These are phyloP conservation scores for Palythoa caribaeorum DNA, from an alignment of 92 coral and sea anemone species.

Conservation along the genomic window DNA sequence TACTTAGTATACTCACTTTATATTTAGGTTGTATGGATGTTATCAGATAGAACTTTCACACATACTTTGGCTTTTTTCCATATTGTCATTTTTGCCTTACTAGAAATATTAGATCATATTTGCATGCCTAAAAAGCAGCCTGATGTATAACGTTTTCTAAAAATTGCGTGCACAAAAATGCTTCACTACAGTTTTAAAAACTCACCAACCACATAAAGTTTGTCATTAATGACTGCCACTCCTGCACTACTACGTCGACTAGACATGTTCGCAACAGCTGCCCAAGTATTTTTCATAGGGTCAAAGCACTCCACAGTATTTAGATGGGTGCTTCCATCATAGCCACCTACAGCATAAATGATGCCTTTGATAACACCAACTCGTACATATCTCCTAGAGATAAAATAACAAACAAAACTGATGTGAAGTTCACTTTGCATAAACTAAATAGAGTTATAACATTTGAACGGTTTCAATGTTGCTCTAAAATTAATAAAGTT, in stretches of 20 bases:
- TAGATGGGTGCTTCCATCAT: constrained; percentile 89
- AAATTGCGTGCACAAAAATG: neutral
- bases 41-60: too few relatives aligned
- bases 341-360: constrained; percentile 89
- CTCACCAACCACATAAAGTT: constrained; percentile 86
- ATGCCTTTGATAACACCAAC: constrained; percentile 83
- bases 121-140: too few relatives aligned
- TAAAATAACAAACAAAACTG: neutral
- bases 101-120: too few relatives aligned
- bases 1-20: too few relatives aligned
- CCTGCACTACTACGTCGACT: constrained; percentile 95
- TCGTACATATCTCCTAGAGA: constrained; percentile 84
- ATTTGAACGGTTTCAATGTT: neutral
- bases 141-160: too few relatives aligned
- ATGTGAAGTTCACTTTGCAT: too few relatives aligned
- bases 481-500: too few relatives aligned
- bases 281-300: constrained; percentile 79
- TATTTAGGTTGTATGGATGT: too few relatives aligned
- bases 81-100: too few relatives aligned
- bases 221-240: constrained; percentile 81
- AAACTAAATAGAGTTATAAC: neutral
- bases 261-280: constrained; percentile 85
- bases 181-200: neutral
- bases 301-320: constrained; percentile 89
- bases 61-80: too few relatives aligned